Base-by-base conservation (phyloP, 1,140 invertebrate genomes). In the Chlorops oryzae region DNA sequence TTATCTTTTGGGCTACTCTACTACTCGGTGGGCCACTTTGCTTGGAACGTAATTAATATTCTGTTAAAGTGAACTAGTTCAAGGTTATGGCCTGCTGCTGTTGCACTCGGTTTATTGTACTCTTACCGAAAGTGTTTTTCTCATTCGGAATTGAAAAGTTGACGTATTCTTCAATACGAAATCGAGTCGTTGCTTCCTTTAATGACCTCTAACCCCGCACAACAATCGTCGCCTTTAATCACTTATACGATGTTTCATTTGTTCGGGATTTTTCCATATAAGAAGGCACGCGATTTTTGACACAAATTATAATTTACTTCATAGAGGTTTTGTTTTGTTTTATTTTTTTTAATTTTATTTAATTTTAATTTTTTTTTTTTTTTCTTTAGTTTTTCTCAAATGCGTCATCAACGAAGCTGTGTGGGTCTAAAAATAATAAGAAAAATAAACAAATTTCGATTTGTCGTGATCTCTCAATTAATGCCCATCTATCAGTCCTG, bases 171-270 rank as follows among this genome's bases (percentile, higher is more conserved):
- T 32, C 20, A 45, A 20, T 21, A 18, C 25, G 34, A 28, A 45
- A 45, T 32, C 42, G 34, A 45, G 25, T 22, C n/a, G 28, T 47
- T 21, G 34, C 37, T 17, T 22, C 22, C 24, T 34, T 23, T 47
- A 35, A n/a, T 47, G 22, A 38, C 34, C 45, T 47, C 37, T 47
- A 25, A 58, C 52, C 58, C 40, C 38, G 13, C 13, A 28, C 28
- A 42, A 58, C 38, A 59, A 51, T 45, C 42, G 42, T 32, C 42
- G 42, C 15, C 42, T 27, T 45, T 32, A 65, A 65, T 66, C 66
- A 62, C 66, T 66, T 66, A 66, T 66, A 66, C 63, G 63, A 66
- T 66, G 63, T 66, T 66, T 66, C 63, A 66, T 66, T 66, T 66
- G 63, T 66, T 66, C 59, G 59, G 61, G 63, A 66, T 66, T 62